Evolutionary conservation across 2,888 invertebrate species (phyloP), one percentile per base, ranked within the genome.

Genomic region (Galerucella pusilla): DNA sequence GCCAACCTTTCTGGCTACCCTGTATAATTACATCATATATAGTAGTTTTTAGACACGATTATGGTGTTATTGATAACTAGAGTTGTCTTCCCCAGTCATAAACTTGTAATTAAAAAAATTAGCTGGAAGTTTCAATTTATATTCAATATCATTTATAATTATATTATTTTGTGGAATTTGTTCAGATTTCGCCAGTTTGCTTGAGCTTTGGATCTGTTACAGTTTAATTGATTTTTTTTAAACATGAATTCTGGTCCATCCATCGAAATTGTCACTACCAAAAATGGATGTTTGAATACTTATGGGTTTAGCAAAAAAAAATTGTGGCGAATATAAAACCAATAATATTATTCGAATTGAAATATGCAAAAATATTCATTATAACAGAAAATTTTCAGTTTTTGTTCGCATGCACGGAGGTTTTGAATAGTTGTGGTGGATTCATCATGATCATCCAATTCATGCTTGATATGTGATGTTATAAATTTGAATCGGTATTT

Each of bases 401-500:
- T 57, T 57, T 57, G 57, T 20, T 57, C n/a, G 57, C 20, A 16
- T 20, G 10, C 20, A 49, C 49, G 49, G 12, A 49, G 12, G 49
- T 49, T 49, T 57, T 16, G 57, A 57, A 57, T 57, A 57, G 35
- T 63, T 63, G 42, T 63, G 63, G 63, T 35, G 35, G 63, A 35
- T 63, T 35, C 12, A 42, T 63, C 63, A 42, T 28, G 60, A 60
- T 63, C 11, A 63, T 42, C 42, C 63, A 9, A 63, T 63, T 63
- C 42, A 63, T 42, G n/a, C n/a, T 28, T n/a, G 28, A 46, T 42
- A 63, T 63, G 14, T 16, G 45, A 64, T 64, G 64, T 64, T 45
- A 64, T 64, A 64, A 64, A 42, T 64, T 64, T 64, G 10, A 64
- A 64, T 64, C 64, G 64, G 45, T 45, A 42, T 45, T 64, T 65